Evolutionary conservation across 1,140 invertebrate species (phyloP).

Genomic region (Pteromalus puparum): DNA sequence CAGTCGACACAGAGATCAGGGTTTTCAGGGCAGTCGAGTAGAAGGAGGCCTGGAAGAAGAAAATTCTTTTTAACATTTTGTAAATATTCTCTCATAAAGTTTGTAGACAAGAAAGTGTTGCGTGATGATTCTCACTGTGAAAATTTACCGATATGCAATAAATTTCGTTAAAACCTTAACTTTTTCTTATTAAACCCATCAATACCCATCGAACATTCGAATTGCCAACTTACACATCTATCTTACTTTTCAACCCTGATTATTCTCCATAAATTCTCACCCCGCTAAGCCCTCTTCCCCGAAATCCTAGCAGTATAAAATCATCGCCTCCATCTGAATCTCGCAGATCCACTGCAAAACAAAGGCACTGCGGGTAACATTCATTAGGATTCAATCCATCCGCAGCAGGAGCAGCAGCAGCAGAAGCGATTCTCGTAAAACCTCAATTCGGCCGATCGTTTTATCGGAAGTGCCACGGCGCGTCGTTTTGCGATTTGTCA

Average conservation of each 20-base stretch:
- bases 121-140: too few relatives aligned
- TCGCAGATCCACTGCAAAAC: background rate
- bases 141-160: too few relatives aligned
- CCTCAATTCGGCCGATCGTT: background rate
- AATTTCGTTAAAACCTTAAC: too few relatives aligned
- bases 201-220: too few relatives aligned
- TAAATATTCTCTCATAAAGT: background rate
- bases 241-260: too few relatives aligned
- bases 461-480: background rate
- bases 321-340: background rate
- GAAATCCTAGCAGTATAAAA: background rate
- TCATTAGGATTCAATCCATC: background rate
- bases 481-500: background rate
- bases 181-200: too few relatives aligned
- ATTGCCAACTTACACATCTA: too few relatives aligned
- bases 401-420: too few relatives aligned
- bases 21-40: slow-evolving; percentile 98
- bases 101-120: too few relatives aligned
- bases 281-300: background rate
- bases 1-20: slow-evolving; percentile 98
- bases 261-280: background rate
- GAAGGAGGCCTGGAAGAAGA: slow-evolving; percentile 86
- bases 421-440: background rate
- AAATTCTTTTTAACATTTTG: background rate
- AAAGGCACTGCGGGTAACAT: background rate